Evolutionary conservation across 2,888 invertebrate species (phyloP), one percentile per base, ranked within the genome.

Genomic region (Ypsolopha sequella): DNA sequence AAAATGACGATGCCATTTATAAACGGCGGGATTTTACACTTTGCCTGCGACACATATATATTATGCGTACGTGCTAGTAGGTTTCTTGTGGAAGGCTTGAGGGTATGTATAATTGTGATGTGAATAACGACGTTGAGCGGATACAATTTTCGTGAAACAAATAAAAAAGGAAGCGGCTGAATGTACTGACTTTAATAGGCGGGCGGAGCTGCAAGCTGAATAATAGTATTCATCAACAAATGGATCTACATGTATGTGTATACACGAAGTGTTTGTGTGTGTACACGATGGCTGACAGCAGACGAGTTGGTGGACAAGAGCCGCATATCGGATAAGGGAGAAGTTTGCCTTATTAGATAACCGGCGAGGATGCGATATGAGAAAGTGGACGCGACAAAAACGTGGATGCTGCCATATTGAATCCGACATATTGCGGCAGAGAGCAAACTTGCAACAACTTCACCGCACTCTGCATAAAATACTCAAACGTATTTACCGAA

Each of bases 291-390:
- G 36, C 63, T 70, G 69, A 79, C 70, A 76, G 75, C 76, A 68
- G 72, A 73, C 70, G 64, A 61, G 55, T 68, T 66, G 70, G 68
- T 68, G 64, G 67, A 79, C 80, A 74, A 68, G 75, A 73, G 70
- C 65, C 75, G 80, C 79, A 85, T 85, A 80, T 76, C 73, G 68
- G 80, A 84, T 78, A 77, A 81, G 76, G 69, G 68, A 64, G 70
- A 72, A 76, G 63, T 69, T 85, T 78, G 67, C 66, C 70, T 81
- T 86, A 85, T 86, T 84, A 85, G 76, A 84, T 81, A 75, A 73
- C 71, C 67, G 74, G 72, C 67, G 72, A 61, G 58, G 57, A 24
- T 24, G 61, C 73, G 74, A 78, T 79, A 84, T 80, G 80, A 82
- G 80, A 80, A 80, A 80, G 71, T 73, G 73, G 66, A 60, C 64